Conservation (phyloP, 2,113 vertebrate species). For the Speoplatyrhinus poulsoni region DNA sequence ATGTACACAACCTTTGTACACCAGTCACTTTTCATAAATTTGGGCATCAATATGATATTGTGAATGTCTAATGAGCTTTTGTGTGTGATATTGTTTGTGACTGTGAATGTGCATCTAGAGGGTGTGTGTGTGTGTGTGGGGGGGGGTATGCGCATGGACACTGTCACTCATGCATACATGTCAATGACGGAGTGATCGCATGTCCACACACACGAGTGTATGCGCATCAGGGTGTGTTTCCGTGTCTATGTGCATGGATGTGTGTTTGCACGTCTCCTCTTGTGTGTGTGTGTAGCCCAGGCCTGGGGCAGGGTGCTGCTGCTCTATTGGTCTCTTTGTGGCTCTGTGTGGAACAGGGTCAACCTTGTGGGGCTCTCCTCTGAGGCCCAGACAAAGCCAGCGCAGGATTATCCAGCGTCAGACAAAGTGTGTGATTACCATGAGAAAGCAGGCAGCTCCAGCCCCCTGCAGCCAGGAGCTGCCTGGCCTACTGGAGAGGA, state of each 20-base stretch:
- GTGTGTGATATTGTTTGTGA: neutral
- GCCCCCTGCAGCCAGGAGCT: constrained; percentile 65
- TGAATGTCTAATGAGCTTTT: neutral
- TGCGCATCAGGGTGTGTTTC: constrained; percentile 44
- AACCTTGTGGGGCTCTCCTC: constrained; percentile 79
- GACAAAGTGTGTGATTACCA: constrained; percentile 84
- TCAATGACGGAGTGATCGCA: neutral
- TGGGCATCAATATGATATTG: too few species aligned
- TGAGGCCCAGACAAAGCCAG: constrained; percentile 76
- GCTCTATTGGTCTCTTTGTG: constrained; percentile 72
- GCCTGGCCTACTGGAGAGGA: constrained; percentile 76
- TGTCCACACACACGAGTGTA: constrained; percentile 25
- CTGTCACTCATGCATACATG: neutral
- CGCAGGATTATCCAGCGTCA: constrained; percentile 78
- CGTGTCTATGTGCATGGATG: neutral
- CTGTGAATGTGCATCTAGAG: neutral
- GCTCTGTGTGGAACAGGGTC: constrained; percentile 70
- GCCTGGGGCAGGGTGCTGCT: constrained; percentile 70
- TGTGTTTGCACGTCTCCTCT: neutral
- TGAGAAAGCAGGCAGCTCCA: constrained; percentile 77
- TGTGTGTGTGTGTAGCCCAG: constrained; percentile 51
- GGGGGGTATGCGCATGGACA: constrained; percentile 6
- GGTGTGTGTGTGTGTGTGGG: constrained; percentile 27
- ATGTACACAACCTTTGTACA: too few species aligned
- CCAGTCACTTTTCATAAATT: too few species aligned